phyloP scores from a whole-genome alignment of 2,113 vertebrate species.

The Rhombomys opimus region DNA sequence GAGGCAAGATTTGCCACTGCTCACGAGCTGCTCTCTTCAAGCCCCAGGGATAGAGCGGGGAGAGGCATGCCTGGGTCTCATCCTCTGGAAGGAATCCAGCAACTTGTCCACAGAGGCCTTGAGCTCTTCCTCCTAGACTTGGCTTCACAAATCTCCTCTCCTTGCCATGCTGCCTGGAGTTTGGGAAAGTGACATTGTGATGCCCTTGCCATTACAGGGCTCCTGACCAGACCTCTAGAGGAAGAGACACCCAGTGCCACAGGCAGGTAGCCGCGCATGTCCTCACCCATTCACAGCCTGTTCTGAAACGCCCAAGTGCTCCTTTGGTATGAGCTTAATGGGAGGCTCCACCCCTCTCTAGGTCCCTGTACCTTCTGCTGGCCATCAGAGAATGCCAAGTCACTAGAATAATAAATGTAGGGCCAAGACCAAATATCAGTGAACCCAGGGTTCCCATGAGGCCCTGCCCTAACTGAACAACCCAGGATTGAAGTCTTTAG shows the following conservation, averaged over 20 bases:
- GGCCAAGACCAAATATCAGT: rapidly evolving
- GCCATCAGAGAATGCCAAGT: neutral
- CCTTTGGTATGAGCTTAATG: rapidly evolving
- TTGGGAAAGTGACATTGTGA: neutral
- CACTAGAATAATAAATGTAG: neutral
- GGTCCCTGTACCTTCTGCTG: neutral
- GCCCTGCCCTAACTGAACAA: neutral
- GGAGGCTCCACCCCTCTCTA: rapidly evolving
- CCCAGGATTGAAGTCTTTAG: neutral
- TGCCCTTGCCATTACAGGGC: neutral
- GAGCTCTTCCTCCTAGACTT: neutral
- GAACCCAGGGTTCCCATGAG: neutral
- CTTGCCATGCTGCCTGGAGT: neutral
- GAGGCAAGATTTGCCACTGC: neutral
- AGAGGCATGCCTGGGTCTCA: neutral
- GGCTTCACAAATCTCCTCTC: neutral
- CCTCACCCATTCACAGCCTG: neutral
- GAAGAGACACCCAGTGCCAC: neutral
- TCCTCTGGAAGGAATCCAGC: neutral
- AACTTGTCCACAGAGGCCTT: neutral
- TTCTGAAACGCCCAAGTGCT: neutral
- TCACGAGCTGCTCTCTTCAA: neutral
- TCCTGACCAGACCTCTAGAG: neutral
- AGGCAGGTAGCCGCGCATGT: too few species aligned
- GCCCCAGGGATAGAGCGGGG: rapidly evolving